Base-by-base conservation (phyloP, 1,140 invertebrate species). In the Centruroides sculpturatus region DNA sequence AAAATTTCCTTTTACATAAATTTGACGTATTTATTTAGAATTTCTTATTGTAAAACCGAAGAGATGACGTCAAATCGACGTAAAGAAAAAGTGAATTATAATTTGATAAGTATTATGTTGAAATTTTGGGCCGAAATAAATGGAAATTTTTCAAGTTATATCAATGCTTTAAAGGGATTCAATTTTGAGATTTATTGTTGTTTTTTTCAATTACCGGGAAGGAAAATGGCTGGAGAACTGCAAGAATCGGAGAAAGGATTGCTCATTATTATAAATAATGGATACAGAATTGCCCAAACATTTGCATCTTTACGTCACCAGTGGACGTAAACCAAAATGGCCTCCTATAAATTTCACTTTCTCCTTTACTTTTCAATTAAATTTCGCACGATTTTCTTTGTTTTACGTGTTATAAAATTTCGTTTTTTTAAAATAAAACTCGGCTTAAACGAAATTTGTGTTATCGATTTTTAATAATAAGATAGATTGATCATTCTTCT, bases 251-350 rank as follows among this genome's bases (percentile, higher is more conserved):
- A 56, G 35, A 61, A 69, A 55, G 69, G 69, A 12, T 69, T 62
- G 55, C 55, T 68, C 51, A 48, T 68, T 13, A 66, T 71, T 74
- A 80, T 96, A n/a, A 95, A 96, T 70, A 87, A 95, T 75, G 92
- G 92, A 1, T 80, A 81, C 66, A 73, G 92, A 70, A 69, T 91
- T 87, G 53, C 91, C 96, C 47, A 94, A 86, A 73, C 92, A 95
- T 75, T 77, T 96, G 13, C 93, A 96, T 75, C 72, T 96, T 50
- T 92, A 96, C 71, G 85, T 96, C 64, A 73, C 96, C 7, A 95
- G 93, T 59, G 94, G 93, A 23, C 79, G 92, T 51, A 95, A 98
- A 78, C 77, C 99, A 81, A 73, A 81, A 55, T 98, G 94, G 94
- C 94, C 94, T 47, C 94, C 94, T 57, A 92, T 23, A 23, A 23